Evolutionary conservation across 2,888 invertebrate species (phyloP).

Genomic region (Strigamia maritima): DNA sequence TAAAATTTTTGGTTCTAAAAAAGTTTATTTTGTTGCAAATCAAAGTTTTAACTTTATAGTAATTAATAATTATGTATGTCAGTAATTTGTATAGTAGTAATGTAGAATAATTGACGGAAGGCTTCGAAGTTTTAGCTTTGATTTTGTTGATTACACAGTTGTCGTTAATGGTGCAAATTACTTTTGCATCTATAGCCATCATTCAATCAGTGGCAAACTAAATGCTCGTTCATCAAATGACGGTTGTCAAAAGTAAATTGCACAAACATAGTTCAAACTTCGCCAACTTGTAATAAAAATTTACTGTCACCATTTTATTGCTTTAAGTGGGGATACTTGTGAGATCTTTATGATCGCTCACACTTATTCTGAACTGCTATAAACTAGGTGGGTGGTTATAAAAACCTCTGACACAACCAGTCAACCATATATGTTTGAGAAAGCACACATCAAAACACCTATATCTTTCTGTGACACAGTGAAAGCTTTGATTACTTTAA

Average conservation of each 20-base stretch:
- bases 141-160: background rate
- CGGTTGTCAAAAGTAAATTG: background rate
- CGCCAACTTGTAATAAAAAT: background rate
- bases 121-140: background rate
- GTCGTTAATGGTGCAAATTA: background rate
- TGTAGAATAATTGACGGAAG: background rate
- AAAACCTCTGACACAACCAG: background rate
- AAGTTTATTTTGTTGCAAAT: too few species aligned
- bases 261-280: background rate
- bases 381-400: background rate
- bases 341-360: background rate
- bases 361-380: background rate
- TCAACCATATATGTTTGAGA: background rate
- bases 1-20: too few species aligned
- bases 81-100: background rate
- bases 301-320: background rate
- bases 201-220: background rate
- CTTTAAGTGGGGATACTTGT: background rate
- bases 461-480: background rate
- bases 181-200: background rate
- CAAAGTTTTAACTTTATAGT: too few species aligned
- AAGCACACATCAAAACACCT: background rate
- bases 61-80: too few species aligned
- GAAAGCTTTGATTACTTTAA: background rate
- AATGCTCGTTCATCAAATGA: background rate